A percentile compares a stretch with the other conserved stretches of the same genome.
phyloP scores from a whole-genome alignment of 2,888 invertebrate genomes.

The Pandemis corylana region DNA sequence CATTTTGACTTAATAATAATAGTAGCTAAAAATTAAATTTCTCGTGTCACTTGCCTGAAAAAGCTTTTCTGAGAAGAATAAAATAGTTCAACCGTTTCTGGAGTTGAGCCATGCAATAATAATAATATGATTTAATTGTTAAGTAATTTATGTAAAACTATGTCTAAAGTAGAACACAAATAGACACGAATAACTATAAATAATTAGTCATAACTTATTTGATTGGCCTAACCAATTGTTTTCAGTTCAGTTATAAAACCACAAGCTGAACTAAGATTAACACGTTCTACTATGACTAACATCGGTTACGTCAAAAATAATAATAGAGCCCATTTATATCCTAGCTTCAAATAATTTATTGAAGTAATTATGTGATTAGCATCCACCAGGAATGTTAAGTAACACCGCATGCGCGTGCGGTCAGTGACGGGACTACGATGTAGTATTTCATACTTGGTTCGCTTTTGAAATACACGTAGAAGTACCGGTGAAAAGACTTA shows the following conservation, averaged over 20 bases:
- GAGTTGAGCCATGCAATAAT: too few species aligned
- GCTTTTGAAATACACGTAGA: too few species aligned
- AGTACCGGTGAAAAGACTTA: too few species aligned
- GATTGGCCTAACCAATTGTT: neutral
- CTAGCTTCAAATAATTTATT: slow-evolving; percentile 71
- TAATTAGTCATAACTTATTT: neutral
- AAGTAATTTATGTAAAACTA: too few species aligned
- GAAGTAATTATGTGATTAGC: slow-evolving; percentile 76
- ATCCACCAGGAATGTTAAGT: slow-evolving; percentile 81
- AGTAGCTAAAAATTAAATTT: too few species aligned
- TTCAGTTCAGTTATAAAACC: slow-evolving; percentile 7
- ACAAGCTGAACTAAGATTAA: slow-evolving; percentile 4
- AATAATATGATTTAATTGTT: too few species aligned
- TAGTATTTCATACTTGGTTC: neutral
- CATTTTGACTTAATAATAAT: too few species aligned
- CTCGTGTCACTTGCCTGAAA: too few species aligned
- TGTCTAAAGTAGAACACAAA: neutral
- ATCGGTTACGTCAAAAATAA: slow-evolving; percentile 44
- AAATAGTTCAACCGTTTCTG: too few species aligned
- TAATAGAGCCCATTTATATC: slow-evolving; percentile 51
- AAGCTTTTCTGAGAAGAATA: too few species aligned
- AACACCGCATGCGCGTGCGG: slow-evolving; percentile 63
- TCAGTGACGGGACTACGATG: slow-evolving; percentile 1
- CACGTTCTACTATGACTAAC: slow-evolving; percentile 39
- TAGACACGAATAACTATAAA: neutral